phyloP scores from a whole-genome alignment of 2,888 invertebrate genomes.

The Scaptomyza flava region DNA sequence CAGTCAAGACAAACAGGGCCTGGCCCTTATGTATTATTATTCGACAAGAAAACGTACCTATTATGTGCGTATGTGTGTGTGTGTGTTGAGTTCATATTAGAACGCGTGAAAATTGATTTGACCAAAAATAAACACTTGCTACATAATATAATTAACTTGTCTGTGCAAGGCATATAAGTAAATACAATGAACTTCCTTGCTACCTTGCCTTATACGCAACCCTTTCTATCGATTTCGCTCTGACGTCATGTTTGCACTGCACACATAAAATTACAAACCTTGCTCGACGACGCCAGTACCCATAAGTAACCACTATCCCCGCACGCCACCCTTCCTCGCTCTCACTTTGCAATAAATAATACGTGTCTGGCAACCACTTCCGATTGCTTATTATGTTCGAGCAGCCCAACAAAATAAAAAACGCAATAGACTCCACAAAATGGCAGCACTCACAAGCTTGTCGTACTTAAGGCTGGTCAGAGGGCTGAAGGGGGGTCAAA shows the following conservation, averaged over 20 bases:
- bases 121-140: constrained; percentile 67
- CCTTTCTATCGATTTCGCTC: not conserved
- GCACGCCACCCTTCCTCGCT: not conserved
- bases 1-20: constrained; percentile 34
- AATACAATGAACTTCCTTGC: constrained; percentile 46
- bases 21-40: constrained; percentile 33
- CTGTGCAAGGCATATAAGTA: constrained; percentile 76
- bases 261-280: constrained; percentile 54
- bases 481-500: not conserved
- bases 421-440: constrained; percentile 40
- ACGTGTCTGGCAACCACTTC: constrained; percentile 73
- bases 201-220: not conserved
- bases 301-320: constrained; percentile 33
- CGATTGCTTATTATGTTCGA: constrained; percentile 72
- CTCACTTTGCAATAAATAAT: constrained; percentile 25
- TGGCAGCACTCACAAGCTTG: constrained; percentile 24
- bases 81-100: constrained; percentile 15
- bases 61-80: constrained; percentile 5
- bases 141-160: constrained; percentile 78
- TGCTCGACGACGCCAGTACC: constrained; percentile 17
- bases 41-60: constrained; percentile 16
- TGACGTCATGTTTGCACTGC: constrained; percentile 23
- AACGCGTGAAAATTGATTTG: constrained; percentile 73
- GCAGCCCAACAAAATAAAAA: constrained; percentile 22
- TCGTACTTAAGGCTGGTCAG: constrained; percentile 1